Base-by-base conservation (phyloP, 2,797 vertebrate genomes). In the Megalops cyprinoides region DNA sequence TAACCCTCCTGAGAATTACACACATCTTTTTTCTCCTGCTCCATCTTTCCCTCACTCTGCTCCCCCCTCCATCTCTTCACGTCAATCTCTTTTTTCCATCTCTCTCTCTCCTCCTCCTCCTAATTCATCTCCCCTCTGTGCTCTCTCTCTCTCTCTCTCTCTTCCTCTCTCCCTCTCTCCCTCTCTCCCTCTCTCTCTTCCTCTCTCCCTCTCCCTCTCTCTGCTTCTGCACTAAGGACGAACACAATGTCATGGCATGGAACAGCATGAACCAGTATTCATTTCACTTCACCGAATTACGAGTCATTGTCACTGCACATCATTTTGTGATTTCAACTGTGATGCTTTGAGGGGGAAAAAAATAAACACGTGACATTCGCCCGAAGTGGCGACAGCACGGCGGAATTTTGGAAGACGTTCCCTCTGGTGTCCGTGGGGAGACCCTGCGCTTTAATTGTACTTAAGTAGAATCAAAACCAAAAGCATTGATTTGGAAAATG, bases 401-500 rank as follows among this genome's bases (percentile, higher is more conserved):
- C 20, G 34, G 6, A n/a, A 28, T 18, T 12, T 39, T 31, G 51
- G 20, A 60, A 51, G 48, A 37, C 39, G 44, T 28, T 76, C 58
- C 28, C n/a, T 44, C 46, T 15, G 18, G 31, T 14, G 9, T 53
- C 44, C 10, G 31, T 44, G 5, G n/a, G 15, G 75, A 42, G 31
- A 12, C 14, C 44, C 44, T 18, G 37, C 8, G 3, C n/a, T 49
- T 44, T 34, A 78, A 62, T n/a, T 44, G 39, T 28, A 28, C 12
- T 42, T 15, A 46, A 28, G 10, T 44, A 15, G 55, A 83, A 83
- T 85, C 79, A 60, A 88, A 78, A 77, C 82, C 85, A 83, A 58
- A 67, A n/a, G 42, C 79, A 90, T 89, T 85, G 83, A 92, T 92
- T 74, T n/a, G 81, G 84, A 75, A 73, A 90, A 90, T 84, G 46